Conservation (phyloP, 2,888 invertebrate genomes). For the Fragum sueziense region DNA sequence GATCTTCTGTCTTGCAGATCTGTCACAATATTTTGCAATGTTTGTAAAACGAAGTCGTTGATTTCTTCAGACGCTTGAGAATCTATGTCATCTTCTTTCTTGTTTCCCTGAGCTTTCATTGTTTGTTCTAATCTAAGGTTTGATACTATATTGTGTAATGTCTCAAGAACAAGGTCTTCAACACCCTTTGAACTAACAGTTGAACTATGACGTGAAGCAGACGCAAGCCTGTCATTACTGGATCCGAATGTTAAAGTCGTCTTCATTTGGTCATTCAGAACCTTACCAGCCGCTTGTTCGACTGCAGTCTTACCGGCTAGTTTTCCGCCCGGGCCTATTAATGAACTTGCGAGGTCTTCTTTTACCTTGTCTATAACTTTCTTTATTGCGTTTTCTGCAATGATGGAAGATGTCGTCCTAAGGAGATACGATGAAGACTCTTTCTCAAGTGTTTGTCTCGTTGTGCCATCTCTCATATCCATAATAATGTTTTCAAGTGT, state of each 20-base stretch:
- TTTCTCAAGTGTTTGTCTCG: slow-evolving; percentile 14
- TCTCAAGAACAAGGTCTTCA: slow-evolving; percentile 62
- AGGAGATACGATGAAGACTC: slow-evolving; percentile 48
- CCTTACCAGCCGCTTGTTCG: slow-evolving; percentile 53
- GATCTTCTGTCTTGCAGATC: slow-evolving; percentile 61
- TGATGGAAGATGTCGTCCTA: slow-evolving; percentile 51
- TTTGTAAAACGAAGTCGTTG: slow-evolving; percentile 63
- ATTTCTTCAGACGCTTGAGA: slow-evolving; percentile 38
- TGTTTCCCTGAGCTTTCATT: slow-evolving; percentile 16
- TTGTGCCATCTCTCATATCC: slow-evolving; percentile 52
- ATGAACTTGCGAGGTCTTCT: slow-evolving; percentile 39
- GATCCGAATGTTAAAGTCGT: not conserved
- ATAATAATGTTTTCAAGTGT: slow-evolving; percentile 60
- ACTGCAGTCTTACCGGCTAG: slow-evolving; percentile 40
- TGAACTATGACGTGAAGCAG: slow-evolving; percentile 18
- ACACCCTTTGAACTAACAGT: slow-evolving; percentile 54
- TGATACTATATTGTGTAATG: slow-evolving; percentile 64
- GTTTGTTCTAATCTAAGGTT: slow-evolving; percentile 64
- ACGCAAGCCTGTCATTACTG: not conserved
- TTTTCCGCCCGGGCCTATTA: slow-evolving; percentile 26
- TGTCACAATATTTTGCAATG: slow-evolving; percentile 60
- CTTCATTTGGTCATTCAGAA: not conserved
- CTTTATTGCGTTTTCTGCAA: slow-evolving; percentile 58
- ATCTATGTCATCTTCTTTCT: not conserved
- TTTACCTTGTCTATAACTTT: slow-evolving; percentile 52